These are phyloP conservation scores for Gallinago stenura DNA, from an alignment of 2,797 vertebrate genomes.

Conservation along the genomic window DNA sequence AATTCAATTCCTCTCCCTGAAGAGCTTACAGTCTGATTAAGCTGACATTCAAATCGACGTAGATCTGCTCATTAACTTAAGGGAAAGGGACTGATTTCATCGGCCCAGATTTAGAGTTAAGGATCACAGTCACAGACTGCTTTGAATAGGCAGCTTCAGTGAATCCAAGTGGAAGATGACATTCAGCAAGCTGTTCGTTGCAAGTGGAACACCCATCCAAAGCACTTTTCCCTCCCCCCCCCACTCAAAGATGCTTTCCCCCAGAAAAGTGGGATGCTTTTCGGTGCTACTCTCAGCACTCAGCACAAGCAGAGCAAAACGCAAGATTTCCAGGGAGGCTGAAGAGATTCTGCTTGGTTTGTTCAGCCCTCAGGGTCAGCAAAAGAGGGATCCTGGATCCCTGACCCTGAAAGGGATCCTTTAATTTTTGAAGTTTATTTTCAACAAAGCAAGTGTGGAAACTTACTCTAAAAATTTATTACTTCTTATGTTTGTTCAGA, in stretches of 20 bases:
- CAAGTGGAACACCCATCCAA: neutral
- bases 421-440: neutral
- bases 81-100: neutral
- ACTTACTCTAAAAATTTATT: neutral
- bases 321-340: neutral
- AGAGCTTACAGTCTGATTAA: conserved; percentile 33
- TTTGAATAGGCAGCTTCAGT: conserved; percentile 3
- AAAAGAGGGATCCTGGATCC: neutral
- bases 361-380: neutral
- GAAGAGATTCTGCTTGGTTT: neutral
- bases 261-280: neutral
- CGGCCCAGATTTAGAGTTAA: neutral
- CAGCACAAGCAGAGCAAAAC: neutral
- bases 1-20: conserved; percentile 23
- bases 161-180: neutral
- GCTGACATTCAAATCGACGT: neutral
- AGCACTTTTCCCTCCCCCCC: neutral
- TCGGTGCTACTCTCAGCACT: neutral
- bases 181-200: conserved; percentile 42
- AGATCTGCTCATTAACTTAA: conserved; percentile 26
- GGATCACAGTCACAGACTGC: neutral
- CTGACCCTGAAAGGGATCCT: neutral
- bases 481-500: rapidly evolving
- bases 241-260: neutral
- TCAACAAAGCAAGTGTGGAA: neutral